Base-by-base conservation (phyloP, 2,797 vertebrate species). In the Diglossa cyanea region DNA sequence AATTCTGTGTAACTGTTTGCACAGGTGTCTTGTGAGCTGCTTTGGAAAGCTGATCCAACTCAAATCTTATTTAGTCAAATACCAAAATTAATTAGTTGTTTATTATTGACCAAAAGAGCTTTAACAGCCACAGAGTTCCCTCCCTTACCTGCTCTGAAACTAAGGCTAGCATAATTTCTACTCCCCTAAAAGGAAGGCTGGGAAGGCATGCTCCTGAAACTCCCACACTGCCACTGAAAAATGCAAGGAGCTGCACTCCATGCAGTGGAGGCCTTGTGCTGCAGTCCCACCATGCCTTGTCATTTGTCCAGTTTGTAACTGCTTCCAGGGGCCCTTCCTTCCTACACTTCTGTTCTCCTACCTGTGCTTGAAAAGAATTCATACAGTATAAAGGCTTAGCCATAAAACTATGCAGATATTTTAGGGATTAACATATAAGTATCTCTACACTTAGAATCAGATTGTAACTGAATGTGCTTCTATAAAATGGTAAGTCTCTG, bases 201-300 rank as follows among this genome's bases (percentile, higher is more conserved):
- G 48, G 89, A 89, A 73, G 13, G n/a, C n/a, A 11, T 8, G 6
- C 37, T 42, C 66, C 77, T 24, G 58, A n/a, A 50, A 66, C 91
- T 93, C 86, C 93, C 80, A 85, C 86, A 0, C 23, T 68, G 76
- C 10, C 57, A n/a, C 0, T 2, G 3, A 68, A 31, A 86, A 51
- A 31, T 1, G 24, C 0, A 1, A 61, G 58, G 26, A 61, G 1
- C 21, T 4, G 26, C 48, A 65, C 28, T 1, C 0, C 1, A 11
- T 7, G 1, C 4, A 25, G 51, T 0, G 13, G 25, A 13, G 2
- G 3, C n/a, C n/a, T 40, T 8, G 10, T 5, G 4, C 77, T 35
- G 25, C 20, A 13, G 20, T 24, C 37, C 45, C 21, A 26, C 14
- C 3, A 1, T 31, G 51, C 21, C 33, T 25, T 13, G n/a, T 8